phyloP scores from a whole-genome alignment of 2,797 vertebrate genomes.

The Macrochelys suwanniensis region DNA sequence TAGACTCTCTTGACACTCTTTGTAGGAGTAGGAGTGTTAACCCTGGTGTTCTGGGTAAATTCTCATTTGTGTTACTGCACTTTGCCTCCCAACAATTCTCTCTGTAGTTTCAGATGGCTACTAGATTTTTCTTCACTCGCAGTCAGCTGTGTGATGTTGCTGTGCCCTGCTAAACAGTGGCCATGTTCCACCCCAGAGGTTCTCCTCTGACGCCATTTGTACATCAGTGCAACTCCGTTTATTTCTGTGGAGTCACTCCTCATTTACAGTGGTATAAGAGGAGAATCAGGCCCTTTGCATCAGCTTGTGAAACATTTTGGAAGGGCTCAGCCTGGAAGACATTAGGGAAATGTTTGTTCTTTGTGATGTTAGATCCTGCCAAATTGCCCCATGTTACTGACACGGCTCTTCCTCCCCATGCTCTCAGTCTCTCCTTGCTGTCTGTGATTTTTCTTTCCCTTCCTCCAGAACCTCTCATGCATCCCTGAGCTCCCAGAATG shows the following conservation, averaged over 20 bases:
- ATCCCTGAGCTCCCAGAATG: not conserved
- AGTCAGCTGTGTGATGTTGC: not conserved
- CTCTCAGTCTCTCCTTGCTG: not conserved
- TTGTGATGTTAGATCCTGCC: not conserved
- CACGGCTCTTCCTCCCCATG: no score
- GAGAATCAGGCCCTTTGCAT: not conserved
- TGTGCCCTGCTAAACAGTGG: not conserved
- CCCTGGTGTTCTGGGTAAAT: not conserved
- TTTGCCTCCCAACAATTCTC: not conserved
- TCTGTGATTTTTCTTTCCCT: not conserved
- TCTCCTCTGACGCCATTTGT: not conserved
- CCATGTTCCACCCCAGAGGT: not conserved
- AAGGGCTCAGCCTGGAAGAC: not conserved
- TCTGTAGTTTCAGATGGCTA: not conserved
- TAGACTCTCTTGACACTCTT: not conserved
- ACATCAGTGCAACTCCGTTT: not conserved
- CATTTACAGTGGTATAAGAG: not conserved
- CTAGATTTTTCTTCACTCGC: not conserved
- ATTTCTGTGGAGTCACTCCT: not conserved
- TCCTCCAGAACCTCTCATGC: not conserved
- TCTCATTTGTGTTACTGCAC: not conserved
- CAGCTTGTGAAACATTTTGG: not conserved
- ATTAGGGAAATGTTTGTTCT: not conserved
- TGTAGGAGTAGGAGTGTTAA: not conserved
- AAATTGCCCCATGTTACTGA: not conserved